These are phyloP conservation scores for Sesia apiformis DNA, from an alignment of 2,888 invertebrate genomes.

Conservation along the genomic window DNA sequence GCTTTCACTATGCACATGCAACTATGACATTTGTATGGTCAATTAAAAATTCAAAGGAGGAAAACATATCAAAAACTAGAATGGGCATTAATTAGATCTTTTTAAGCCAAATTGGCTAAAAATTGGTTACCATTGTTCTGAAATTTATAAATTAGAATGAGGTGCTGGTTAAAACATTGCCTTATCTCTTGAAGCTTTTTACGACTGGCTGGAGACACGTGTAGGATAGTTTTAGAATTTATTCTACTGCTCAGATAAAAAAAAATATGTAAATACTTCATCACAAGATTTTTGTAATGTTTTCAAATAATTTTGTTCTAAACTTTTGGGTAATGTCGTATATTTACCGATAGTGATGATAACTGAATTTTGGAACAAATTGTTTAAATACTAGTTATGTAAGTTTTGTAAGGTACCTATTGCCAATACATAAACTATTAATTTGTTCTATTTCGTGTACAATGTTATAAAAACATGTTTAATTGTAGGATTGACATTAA, in stretches of 20 bases:
- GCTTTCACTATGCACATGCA: too few relatives aligned
- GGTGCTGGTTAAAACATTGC: constrained; percentile 27
- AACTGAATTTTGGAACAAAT: constrained; percentile 43
- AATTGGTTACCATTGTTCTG: constrained; percentile 25
- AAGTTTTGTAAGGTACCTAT: not conserved
- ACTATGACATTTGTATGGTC: not conserved
- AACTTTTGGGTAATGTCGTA: too few relatives aligned
- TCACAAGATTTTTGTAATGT: constrained; percentile 33
- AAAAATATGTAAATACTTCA: constrained; percentile 50
- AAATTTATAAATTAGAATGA: constrained; percentile 16
- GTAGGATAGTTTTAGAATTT: not conserved
- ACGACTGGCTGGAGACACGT: constrained; percentile 1
- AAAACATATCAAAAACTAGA: constrained; percentile 7
- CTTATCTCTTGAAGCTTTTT: constrained; percentile 12
- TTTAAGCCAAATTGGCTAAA: constrained; percentile 6
- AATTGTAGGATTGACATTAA: constrained; percentile 50
- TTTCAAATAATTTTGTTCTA: too few relatives aligned
- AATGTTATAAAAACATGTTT: too few relatives aligned
- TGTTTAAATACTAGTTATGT: constrained; percentile 25
- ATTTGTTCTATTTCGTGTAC: too few relatives aligned
- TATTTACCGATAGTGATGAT: too few relatives aligned
- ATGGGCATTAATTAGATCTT: constrained; percentile 18
- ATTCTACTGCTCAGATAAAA: not conserved
- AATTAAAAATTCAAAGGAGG: not conserved
- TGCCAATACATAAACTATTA: not conserved